Conservation (phyloP, 1,140 invertebrate genomes). For the Bombus sylvicola region DNA sequence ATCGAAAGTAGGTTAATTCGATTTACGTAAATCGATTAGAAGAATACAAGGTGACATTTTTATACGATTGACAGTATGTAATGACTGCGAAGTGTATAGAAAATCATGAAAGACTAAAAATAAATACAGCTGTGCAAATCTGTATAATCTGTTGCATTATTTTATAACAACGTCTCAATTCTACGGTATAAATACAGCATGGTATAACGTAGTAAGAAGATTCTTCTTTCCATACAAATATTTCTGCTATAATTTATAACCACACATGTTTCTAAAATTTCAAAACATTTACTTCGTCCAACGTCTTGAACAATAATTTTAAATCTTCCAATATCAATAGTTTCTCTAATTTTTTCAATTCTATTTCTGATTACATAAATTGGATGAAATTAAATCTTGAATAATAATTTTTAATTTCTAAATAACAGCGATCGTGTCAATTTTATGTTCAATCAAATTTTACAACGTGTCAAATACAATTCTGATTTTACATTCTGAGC, state of each 20-base stretch:
- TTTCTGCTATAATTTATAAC: neutral
- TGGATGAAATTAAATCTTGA: too few relatives aligned
- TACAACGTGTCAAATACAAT: neutral
- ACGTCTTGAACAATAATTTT: neutral
- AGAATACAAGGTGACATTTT: neutral
- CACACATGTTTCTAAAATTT: neutral
- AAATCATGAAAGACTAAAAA: neutral
- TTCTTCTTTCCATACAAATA: neutral
- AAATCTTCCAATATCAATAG: neutral
- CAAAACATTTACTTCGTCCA: too few relatives aligned
- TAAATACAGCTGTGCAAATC: neutral
- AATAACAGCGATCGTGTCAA: neutral
- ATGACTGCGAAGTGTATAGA: neutral
- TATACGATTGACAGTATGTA: neutral
- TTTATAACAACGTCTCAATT: neutral
- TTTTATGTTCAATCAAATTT: too few relatives aligned
- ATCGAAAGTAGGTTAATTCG: neutral
- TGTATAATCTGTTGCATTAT: neutral
- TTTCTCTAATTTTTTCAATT: neutral
- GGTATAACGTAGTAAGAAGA: neutral
- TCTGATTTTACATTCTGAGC: too few relatives aligned
- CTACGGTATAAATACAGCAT: too few relatives aligned
- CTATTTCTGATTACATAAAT: neutral
- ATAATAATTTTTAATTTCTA: neutral
- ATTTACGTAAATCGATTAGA: neutral